Conservation (phyloP, 2,888 invertebrate genomes). For the Melinopterus prodromus region DNA sequence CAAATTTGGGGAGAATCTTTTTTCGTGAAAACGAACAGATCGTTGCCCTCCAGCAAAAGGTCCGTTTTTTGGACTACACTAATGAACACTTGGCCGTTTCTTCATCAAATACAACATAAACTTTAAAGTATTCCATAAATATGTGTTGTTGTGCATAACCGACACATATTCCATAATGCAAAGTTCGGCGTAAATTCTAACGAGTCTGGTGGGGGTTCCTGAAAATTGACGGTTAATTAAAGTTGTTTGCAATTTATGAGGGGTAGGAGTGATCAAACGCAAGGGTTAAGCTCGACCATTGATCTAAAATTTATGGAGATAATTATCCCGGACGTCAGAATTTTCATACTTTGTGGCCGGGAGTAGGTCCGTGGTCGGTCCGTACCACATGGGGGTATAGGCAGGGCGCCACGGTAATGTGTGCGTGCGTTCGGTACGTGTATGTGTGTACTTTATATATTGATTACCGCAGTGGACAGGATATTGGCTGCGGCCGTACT, state of each 20-base stretch:
- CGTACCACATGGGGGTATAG: neutral
- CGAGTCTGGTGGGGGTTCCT: neutral
- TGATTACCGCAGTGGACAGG: constrained; percentile 31
- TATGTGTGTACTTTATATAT: constrained; percentile 25
- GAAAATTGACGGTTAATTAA: neutral
- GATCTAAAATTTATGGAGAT: neutral
- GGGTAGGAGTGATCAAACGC: constrained; percentile 4
- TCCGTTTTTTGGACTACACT: too few relatives aligned
- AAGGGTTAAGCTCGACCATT: neutral
- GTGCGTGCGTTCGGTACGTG: neutral
- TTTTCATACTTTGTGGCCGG: constrained; percentile 4
- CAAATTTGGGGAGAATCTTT: too few relatives aligned
- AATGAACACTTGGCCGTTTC: too few relatives aligned
- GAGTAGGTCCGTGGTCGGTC: neutral
- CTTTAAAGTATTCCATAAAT: too few relatives aligned
- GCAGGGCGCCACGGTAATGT: constrained; percentile 19
- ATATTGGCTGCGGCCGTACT: constrained; percentile 25
- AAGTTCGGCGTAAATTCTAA: neutral
- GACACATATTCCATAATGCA: neutral
- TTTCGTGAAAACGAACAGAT: too few relatives aligned
- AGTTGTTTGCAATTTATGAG: neutral
- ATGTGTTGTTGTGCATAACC: neutral
- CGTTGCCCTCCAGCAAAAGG: too few relatives aligned
- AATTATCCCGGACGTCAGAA: neutral
- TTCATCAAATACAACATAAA: too few relatives aligned